Conservation (phyloP, 2,797 vertebrate genomes). For the Argentina silus region DNA sequence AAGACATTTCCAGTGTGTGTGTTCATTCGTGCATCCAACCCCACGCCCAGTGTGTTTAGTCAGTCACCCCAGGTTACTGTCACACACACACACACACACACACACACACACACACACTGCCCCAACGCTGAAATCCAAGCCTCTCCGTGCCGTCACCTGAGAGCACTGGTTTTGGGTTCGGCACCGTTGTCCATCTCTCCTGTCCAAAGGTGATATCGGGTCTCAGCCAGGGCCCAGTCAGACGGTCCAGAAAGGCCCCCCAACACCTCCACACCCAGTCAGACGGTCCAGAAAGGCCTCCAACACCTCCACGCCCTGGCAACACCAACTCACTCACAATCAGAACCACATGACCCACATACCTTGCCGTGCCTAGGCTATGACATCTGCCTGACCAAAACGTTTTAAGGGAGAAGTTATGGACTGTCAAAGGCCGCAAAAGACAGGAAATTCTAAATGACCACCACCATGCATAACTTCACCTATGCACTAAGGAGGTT, state of each 20-base stretch:
- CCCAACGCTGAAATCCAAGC: slow-evolving; percentile 37
- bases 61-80: slow-evolving; percentile 7
- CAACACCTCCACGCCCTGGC: background rate
- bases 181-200: slow-evolving; percentile 10
- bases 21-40: background rate
- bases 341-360: slow-evolving; percentile 33
- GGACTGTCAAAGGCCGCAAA: no score
- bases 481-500: no score
- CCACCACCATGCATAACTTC: no score
- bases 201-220: slow-evolving; percentile 16
- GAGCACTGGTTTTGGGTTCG: slow-evolving; percentile 10
- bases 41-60: background rate
- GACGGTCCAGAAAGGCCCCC: slow-evolving; percentile 14
- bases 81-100: background rate
- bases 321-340: background rate
- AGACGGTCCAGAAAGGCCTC: slow-evolving; percentile 15
- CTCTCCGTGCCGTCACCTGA: slow-evolving; percentile 30
- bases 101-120: background rate
- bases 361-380: background rate
- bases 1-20: slow-evolving; percentile 12
- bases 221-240: slow-evolving; percentile 13
- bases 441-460: no score
- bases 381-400: slow-evolving; percentile 16
- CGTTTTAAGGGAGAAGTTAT: no score
- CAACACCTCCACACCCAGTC: background rate